Base-by-base conservation (phyloP, 2,888 invertebrate genomes). In the Limulus polyphemus region DNA sequence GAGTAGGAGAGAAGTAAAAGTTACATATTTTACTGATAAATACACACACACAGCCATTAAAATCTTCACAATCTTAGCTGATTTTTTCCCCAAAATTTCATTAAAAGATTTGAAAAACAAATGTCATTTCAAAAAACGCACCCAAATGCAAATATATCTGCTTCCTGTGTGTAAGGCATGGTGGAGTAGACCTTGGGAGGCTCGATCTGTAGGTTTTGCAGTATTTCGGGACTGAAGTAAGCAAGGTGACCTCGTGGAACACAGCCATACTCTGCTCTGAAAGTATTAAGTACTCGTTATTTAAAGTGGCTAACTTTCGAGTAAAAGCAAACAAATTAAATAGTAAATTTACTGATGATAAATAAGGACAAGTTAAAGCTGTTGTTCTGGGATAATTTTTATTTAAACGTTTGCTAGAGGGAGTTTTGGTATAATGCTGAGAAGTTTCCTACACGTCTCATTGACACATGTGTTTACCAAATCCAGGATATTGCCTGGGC, bases 191-290 rank as follows among this genome's bases (percentile, higher is more conserved):
- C 61, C 48, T 65, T 62, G 1, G 74, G 72, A n/a, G 73, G 72
- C 12, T 62, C 58, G 10, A 72, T 62, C 46, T 62, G 55, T 48
- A 73, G 58, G 46, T 66, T 66, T 56, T 69, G 60, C 66, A 74
- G 69, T 56, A 74, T 57, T 65, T 74, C 73, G 2, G 74, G 74
- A 62, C 72, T 72, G 51, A 70, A 60, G 64, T 73, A 75, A 12
- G 74, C 73, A 57, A 77, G 67, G 58, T 74, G 74, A 7, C 75
- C 75, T 57, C 71, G 70, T 3, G 76, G 73, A n/a, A 77, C 68
- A 58, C 70, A 72, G 14, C 73, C 75, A 56, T 72, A 74, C 49
- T 71, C 70, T 13, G 65, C 58, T 64, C 75, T 75, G 64, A 11
- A 67, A 71, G 51, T 51, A 3, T 13, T n/a, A 51, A 14, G 14